Evolutionary conservation across 2,113 vertebrate species (phyloP).

Genomic region (Trinectes maculatus): DNA sequence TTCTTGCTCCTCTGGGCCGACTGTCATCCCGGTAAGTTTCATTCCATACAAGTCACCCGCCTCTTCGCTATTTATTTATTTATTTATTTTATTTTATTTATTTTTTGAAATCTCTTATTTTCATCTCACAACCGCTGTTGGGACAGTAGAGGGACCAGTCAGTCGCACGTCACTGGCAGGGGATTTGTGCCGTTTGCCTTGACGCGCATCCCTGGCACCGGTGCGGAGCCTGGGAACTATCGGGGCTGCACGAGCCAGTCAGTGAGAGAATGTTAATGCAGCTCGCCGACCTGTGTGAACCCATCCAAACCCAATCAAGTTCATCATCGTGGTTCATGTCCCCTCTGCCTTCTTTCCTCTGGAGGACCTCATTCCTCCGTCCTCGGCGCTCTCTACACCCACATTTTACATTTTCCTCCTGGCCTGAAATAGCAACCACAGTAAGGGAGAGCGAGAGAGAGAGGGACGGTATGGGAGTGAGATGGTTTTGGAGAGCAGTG

Average conservation of each 20-base stretch:
- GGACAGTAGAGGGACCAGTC: too few relatives aligned
- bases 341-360: background rate
- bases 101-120: too few relatives aligned
- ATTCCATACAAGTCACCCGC: conserved; percentile 16
- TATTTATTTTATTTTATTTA: too few relatives aligned
- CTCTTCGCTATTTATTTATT: too few relatives aligned
- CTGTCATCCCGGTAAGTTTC: conserved; percentile 92
- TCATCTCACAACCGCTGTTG: background rate
- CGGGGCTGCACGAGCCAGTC: background rate
- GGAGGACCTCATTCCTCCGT: background rate
- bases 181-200: background rate
- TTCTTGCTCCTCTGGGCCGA: conserved; percentile 88
- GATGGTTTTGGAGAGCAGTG: background rate
- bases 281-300: conserved; percentile 18
- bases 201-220: conserved; percentile 13
- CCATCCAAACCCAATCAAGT: background rate
- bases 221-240: conserved; percentile 9
- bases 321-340: background rate
- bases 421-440: background rate
- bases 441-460: background rate
- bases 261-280: background rate
- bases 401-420: background rate
- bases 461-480: background rate
- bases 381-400: background rate
- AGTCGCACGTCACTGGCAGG: conserved; percentile 11